Evolutionary conservation across 2,797 vertebrate genomes (phyloP).

Genomic region (Catostomus latipinnis): DNA sequence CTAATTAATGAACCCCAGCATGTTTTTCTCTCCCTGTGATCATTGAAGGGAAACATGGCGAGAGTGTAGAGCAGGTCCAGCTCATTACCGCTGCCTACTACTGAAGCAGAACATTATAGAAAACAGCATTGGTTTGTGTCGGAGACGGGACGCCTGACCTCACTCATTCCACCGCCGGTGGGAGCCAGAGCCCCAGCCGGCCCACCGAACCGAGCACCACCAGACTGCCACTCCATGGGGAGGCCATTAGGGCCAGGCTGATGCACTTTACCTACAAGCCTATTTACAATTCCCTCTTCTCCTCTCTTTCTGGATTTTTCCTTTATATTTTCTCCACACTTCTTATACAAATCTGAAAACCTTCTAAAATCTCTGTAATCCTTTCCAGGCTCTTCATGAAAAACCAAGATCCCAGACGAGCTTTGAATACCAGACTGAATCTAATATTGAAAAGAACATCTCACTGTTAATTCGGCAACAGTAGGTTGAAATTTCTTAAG

Average conservation of each 20-base stretch:
- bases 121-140: slow-evolving; percentile 66
- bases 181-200: slow-evolving; percentile 54
- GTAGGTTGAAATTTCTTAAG: too few species aligned
- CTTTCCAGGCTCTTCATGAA: background rate
- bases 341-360: background rate
- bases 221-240: slow-evolving; percentile 32
- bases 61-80: slow-evolving; percentile 61
- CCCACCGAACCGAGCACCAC: slow-evolving; percentile 11
- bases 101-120: slow-evolving; percentile 78
- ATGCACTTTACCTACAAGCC: background rate
- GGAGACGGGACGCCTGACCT: slow-evolving; percentile 57
- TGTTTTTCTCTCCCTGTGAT: slow-evolving; percentile 56
- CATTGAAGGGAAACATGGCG: slow-evolving; percentile 50
- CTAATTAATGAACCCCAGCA: slow-evolving; percentile 61
- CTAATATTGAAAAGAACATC: too few species aligned
- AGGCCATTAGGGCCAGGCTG: slow-evolving; percentile 34
- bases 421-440: too few species aligned
- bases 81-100: slow-evolving; percentile 76
- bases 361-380: background rate
- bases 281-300: background rate
- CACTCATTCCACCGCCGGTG: slow-evolving; percentile 57
- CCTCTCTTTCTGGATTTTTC: background rate
- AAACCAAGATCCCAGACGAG: background rate
- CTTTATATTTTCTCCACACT: background rate
- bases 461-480: too few species aligned